Percentiles rank a stretch among this genome's conserved stretches.
phyloP scores from a whole-genome alignment of 2,113 vertebrate species.

The Myiozetetes cayanensis region DNA sequence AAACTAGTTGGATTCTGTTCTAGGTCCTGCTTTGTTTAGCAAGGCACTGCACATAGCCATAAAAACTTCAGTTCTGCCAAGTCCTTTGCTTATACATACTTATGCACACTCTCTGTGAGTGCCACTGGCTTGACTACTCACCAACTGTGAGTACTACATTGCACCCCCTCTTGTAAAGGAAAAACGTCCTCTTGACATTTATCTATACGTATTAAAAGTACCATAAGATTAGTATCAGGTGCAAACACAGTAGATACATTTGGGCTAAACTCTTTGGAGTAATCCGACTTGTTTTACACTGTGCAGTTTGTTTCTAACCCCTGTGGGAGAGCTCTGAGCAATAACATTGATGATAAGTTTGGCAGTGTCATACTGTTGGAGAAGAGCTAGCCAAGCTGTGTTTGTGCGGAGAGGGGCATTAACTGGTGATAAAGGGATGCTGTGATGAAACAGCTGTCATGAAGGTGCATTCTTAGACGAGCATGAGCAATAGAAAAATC shows the following conservation, averaged over 20 bases:
- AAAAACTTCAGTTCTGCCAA: not conserved
- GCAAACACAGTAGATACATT: not conserved
- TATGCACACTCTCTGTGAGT: accelerated
- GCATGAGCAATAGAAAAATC: not conserved
- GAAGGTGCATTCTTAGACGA: not conserved
- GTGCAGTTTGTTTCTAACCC: not conserved
- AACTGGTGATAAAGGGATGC: not conserved
- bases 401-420: not conserved
- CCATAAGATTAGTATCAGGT: not conserved
- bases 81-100: not conserved
- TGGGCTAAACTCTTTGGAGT: not conserved
- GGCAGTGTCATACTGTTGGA: not conserved
- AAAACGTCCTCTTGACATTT: not conserved
- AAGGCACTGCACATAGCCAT: not conserved
- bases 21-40: not conserved
- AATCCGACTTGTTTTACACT: not conserved
- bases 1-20: constrained; percentile 7
- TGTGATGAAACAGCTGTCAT: not conserved
- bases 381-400: not conserved
- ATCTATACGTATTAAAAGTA: not conserved
- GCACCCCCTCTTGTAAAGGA: not conserved
- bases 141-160: not conserved
- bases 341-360: not conserved
- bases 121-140: not conserved
- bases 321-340: not conserved